Percentiles rank a stretch among this genome's conserved stretches.
These are phyloP conservation scores for Philereme vetulata DNA, from an alignment of 2,888 invertebrate species.

Conservation along the genomic window DNA sequence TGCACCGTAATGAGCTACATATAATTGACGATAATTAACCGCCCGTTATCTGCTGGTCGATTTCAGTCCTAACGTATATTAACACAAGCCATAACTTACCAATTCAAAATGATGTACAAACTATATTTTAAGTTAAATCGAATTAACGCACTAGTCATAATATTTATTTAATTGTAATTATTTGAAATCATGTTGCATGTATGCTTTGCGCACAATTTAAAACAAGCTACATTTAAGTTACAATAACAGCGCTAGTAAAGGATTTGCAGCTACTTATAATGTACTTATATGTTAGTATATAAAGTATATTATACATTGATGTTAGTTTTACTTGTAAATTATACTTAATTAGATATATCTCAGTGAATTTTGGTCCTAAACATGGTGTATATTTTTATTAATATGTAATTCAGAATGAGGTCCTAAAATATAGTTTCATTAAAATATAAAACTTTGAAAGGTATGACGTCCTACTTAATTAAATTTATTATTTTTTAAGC, in stretches of 20 bases:
- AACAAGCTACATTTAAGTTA: slow-evolving; percentile 13
- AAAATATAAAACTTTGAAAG: slow-evolving; percentile 17
- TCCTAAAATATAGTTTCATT: slow-evolving; percentile 14
- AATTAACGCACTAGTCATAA: slow-evolving; percentile 53
- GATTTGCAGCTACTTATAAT: slow-evolving; percentile 29
- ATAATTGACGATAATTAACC: too few species aligned
- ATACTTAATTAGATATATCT: slow-evolving; percentile 14
- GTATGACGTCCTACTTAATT: slow-evolving; percentile 21
- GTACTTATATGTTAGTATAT: slow-evolving; percentile 18
- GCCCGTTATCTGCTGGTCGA: neutral
- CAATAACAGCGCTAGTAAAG: slow-evolving; percentile 14
- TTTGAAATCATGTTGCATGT: slow-evolving; percentile 33
- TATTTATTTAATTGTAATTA: slow-evolving; percentile 39
- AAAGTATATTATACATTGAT: slow-evolving; percentile 36
- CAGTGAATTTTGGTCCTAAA: slow-evolving; percentile 28
- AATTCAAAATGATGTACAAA: slow-evolving; percentile 51
- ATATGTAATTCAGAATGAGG: slow-evolving; percentile 31
- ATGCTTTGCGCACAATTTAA: slow-evolving; percentile 36
- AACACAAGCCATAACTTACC: slow-evolving; percentile 33
- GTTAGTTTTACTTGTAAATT: slow-evolving; percentile 30
- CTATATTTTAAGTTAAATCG: slow-evolving; percentile 46
- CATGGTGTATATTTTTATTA: slow-evolving; percentile 20
- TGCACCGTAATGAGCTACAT: too few species aligned
- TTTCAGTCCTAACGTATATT: slow-evolving; percentile 6
- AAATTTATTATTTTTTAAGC: neutral